Evolutionary conservation across 1,140 invertebrate genomes (phyloP).

Genomic region (Hyposmocoma kahamanoa): DNA sequence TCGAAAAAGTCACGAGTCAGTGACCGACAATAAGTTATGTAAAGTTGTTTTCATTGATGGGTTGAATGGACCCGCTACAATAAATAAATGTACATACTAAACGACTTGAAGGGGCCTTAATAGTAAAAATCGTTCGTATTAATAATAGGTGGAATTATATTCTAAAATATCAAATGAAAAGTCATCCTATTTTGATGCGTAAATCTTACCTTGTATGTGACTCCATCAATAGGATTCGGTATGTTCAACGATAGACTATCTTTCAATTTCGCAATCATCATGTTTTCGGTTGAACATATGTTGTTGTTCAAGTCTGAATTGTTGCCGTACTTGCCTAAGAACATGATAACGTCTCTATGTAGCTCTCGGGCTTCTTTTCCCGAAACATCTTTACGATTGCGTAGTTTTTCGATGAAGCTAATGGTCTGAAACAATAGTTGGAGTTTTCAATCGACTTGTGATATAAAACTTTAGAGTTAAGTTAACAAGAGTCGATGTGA

Average conservation of each 20-base stretch:
- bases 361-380: constrained; percentile 3
- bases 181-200: neutral
- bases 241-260: neutral
- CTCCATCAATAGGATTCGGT: neutral
- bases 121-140: neutral
- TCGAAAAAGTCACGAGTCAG: too few relatives aligned
- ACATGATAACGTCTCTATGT: constrained; percentile 11
- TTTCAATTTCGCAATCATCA: constrained; percentile 1
- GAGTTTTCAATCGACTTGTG: neutral
- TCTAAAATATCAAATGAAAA: neutral
- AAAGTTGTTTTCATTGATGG: neutral
- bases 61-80: neutral
- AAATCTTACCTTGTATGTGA: constrained; percentile 3
- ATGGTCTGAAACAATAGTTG: constrained; percentile 6
- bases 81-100: neutral
- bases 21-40: neutral
- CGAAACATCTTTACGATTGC: neutral
- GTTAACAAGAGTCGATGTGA: neutral
- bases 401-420: constrained; percentile 6
- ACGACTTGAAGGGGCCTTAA: neutral
- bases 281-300: neutral
- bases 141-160: neutral
- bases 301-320: constrained; percentile 1
- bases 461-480: neutral
- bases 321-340: constrained; percentile 11